Evolutionary conservation across 2,113 vertebrate genomes (phyloP), one percentile per base, ranked within the genome.

Genomic region (Crypturellus undulatus): DNA sequence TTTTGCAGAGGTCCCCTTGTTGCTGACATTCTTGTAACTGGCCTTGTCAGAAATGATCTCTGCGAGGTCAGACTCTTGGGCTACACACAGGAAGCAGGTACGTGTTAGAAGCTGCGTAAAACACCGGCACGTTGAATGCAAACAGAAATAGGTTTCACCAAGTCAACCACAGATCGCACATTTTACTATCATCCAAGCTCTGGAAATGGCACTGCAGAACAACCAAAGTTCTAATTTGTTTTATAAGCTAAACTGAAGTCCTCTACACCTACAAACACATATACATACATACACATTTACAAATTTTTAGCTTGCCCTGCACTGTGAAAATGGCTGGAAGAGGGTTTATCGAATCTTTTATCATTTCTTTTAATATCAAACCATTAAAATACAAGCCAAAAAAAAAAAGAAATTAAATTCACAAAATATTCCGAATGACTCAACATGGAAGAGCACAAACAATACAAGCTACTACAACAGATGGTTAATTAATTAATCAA

Each of bases 351-450:
- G 34, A 25, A 91, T 92, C 34, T 87, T 9, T 21, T 63, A 42
- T 24, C n/a, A 42, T 14, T 67, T 76, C 30, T 75, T 84, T 28
- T 73, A 82, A 64, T 73, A 90, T 62, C 15, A 15, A 92, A 13
- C 17, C 68, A 47, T 21, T 80, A 80, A 20, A 83, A 84, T 17
- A 72, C 63, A 86, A 81, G 9, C 2, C 51, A 71, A 49, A 49
- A 49, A 22, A 22, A 49, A 49, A 42, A 91, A 87, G 18, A 10
- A 76, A 82, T 71, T 80, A 18, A 49, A 86, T 52, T 78, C 56
- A 84, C 72, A 88, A 93, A 79, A 73, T 62, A 88, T n/a, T 92
- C 45, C 64, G 34, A 86, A 76, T 78, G 25, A 51, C 54, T 84
- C 70, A 63, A 67, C 3, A 13, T 10, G 32, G 32, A 78, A 84